phyloP scores from a whole-genome alignment of 2,797 vertebrate species.

The Leuciscus waleckii region DNA sequence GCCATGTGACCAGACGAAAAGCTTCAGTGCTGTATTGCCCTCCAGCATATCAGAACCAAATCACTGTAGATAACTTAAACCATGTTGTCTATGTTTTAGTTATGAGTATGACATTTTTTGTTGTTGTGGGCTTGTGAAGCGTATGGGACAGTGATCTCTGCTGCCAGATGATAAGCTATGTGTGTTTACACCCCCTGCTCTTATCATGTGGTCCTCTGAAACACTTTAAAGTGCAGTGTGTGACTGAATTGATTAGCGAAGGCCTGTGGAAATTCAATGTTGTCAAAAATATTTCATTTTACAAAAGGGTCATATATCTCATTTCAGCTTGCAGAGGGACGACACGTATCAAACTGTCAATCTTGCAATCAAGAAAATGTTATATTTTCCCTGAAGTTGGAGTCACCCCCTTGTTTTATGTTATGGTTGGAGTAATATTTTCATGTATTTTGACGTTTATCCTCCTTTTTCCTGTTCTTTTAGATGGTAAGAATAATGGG shows the following conservation, averaged over 20 bases:
- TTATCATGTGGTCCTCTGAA: constrained; percentile 24
- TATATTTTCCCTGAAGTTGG: not conserved
- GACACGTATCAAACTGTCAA: too few species aligned
- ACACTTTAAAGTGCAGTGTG: not conserved
- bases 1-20: constrained; percentile 34
- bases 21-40: not conserved
- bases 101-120: not conserved
- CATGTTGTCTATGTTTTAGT: not conserved
- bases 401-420: not conserved
- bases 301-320: not conserved
- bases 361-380: not conserved
- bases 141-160: not conserved
- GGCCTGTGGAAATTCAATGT: not conserved
- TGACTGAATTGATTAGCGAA: not conserved
- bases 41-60: not conserved
- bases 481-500: constrained; percentile 92
- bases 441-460: not conserved
- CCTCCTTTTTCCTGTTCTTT: constrained; percentile 48
- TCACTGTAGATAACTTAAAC: constrained; percentile 2
- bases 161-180: constrained; percentile 38
- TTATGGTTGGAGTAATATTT: not conserved
- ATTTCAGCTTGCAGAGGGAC: not conserved
- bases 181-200: constrained; percentile 15
- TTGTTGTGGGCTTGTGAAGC: not conserved
- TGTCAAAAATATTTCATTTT: not conserved